These are phyloP conservation scores for Trichacis sp. DNA, from an alignment of 2,888 invertebrate genomes.

Conservation along the genomic window DNA sequence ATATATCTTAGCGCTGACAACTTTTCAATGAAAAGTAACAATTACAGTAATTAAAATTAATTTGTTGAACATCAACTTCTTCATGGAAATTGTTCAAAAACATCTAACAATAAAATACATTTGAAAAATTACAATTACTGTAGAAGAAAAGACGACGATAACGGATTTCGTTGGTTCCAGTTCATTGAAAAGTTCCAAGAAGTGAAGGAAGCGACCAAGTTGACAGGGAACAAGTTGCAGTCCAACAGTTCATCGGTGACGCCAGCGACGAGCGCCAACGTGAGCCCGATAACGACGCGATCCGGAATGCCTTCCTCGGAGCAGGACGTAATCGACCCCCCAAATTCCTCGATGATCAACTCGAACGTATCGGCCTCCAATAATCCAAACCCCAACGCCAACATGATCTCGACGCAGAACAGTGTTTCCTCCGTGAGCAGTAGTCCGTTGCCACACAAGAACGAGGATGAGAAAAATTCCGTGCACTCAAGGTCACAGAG, in stretches of 20 bases:
- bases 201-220: constrained; percentile 89
- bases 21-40: too few relatives aligned
- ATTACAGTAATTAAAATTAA: too few relatives aligned
- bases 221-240: constrained; percentile 75
- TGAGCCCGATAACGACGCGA: constrained; percentile 84
- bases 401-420: constrained; percentile 66
- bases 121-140: too few relatives aligned
- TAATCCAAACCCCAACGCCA: constrained; percentile 65
- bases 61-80: too few relatives aligned
- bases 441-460: constrained; percentile 65
- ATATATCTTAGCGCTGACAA: too few relatives aligned
- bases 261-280: constrained; percentile 88
- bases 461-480: constrained; percentile 65
- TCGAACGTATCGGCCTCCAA: constrained; percentile 66
- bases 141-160: too few relatives aligned
- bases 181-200: constrained; percentile 99
- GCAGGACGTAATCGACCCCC: constrained; percentile 71
- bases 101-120: too few relatives aligned
- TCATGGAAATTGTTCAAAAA: too few relatives aligned
- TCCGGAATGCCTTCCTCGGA: constrained; percentile 71
- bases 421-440: constrained; percentile 65
- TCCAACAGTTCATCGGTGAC: constrained; percentile 79
- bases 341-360: constrained; percentile 70
- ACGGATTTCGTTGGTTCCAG: too few relatives aligned
- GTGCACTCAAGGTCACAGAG: constrained; percentile 65